These are phyloP conservation scores for Coccyzus lansbergi DNA, from an alignment of 2,797 vertebrate species.

Conservation along the genomic window DNA sequence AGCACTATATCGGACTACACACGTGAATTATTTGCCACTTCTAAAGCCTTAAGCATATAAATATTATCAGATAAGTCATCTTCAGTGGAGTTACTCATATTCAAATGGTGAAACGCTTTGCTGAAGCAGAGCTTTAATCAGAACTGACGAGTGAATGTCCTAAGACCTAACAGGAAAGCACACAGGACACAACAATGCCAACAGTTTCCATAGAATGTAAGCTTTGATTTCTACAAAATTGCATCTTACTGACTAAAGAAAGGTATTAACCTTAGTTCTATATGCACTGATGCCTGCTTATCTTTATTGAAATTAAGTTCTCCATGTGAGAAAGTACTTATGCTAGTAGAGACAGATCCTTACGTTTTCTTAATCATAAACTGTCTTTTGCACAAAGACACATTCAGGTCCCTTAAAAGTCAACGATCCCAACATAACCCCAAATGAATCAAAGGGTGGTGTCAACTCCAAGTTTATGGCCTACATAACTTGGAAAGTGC, in stretches of 20 bases:
- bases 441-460: background rate
- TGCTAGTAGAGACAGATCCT: fast-evolving
- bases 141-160: no score
- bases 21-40: background rate
- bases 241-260: background rate
- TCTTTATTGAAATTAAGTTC: background rate
- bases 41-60: background rate
- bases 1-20: background rate
- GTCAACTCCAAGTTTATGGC: background rate
- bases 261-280: background rate
- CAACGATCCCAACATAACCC: background rate
- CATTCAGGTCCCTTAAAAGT: background rate
- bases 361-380: background rate
- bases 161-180: no score
- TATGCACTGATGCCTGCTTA: background rate
- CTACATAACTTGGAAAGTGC: background rate
- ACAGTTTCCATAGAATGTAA: background rate
- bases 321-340: background rate
- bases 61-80: no score
- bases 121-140: background rate
- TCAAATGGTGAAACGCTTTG: background rate
- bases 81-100: background rate
- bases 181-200: background rate
- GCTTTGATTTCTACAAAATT: background rate
- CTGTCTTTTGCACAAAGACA: background rate